Conservation (phyloP, 1,140 invertebrate species). For the Monomorium pharaonis region DNA sequence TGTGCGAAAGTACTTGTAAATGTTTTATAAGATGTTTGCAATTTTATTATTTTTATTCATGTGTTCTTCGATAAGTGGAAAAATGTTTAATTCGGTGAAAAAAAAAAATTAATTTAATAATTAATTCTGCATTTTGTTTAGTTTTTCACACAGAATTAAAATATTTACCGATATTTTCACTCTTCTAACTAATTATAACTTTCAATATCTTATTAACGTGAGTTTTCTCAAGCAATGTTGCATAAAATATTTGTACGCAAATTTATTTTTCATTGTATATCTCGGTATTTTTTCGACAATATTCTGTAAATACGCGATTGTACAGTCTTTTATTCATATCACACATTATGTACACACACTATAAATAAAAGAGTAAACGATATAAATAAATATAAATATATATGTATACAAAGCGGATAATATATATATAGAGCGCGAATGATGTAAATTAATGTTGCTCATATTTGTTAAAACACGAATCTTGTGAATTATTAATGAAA, state of each 20-base stretch:
- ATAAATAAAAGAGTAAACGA: constrained; percentile 67
- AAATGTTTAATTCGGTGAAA: neutral
- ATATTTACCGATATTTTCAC: neutral
- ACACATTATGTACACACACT: constrained; percentile 61
- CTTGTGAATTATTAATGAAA: constrained; percentile 50
- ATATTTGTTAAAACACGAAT: constrained; percentile 71
- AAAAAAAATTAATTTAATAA: neutral
- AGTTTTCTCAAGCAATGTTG: neutral
- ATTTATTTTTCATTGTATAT: neutral
- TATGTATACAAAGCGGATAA: constrained; percentile 31
- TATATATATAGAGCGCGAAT: constrained; percentile 51
- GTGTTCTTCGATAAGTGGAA: neutral
- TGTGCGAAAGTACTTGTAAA: neutral
- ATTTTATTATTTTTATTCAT: neutral
- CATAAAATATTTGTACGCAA: neutral
- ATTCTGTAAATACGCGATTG: constrained; percentile 68
- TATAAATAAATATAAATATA: constrained; percentile 57
- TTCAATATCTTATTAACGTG: neutral
- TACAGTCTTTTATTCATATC: constrained; percentile 46
- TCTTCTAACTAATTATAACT: neutral
- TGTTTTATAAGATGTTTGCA: neutral
- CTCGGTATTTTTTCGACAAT: constrained; percentile 22
- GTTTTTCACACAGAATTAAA: neutral
- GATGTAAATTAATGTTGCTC: constrained; percentile 75
- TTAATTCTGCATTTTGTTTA: constrained; percentile 1